These are phyloP conservation scores for Phyllotreta cruciferae DNA, from an alignment of 2,888 invertebrate genomes.

Conservation along the genomic window DNA sequence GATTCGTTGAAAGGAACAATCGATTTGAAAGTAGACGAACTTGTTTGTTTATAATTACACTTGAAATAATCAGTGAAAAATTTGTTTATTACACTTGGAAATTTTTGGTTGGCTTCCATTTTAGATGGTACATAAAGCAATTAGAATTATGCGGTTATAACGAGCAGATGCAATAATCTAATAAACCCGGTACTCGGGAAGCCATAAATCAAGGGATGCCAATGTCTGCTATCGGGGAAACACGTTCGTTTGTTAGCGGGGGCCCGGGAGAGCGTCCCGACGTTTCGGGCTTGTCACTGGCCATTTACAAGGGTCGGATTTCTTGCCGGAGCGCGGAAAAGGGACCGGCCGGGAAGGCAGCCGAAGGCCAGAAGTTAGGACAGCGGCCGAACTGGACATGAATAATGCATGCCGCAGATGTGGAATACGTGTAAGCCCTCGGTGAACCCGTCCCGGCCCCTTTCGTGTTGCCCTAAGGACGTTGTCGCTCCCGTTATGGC, in stretches of 20 bases:
- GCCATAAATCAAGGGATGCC: constrained; percentile 31
- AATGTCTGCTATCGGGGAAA: constrained; percentile 28
- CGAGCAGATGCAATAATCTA: constrained; percentile 17
- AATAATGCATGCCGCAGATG: constrained; percentile 63
- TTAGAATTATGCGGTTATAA: background rate
- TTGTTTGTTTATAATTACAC: too few species aligned
- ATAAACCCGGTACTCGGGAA: constrained; percentile 7
- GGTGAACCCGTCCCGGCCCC: constrained; percentile 40
- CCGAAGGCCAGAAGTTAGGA: constrained; percentile 52
- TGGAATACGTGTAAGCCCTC: constrained; percentile 59
- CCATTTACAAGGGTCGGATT: constrained; percentile 54
- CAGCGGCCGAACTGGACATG: constrained; percentile 61
- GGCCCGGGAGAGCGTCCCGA: constrained; percentile 24
- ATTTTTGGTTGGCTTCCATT: too few species aligned
- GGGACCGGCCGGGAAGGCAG: constrained; percentile 36
- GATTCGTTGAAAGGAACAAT: too few species aligned
- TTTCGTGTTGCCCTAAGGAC: constrained; percentile 44
- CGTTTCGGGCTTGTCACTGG: constrained; percentile 47
- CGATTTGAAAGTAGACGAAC: too few species aligned
- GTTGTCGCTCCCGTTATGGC: constrained; percentile 24
- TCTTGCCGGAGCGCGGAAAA: constrained; percentile 46
- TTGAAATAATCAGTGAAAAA: too few species aligned
- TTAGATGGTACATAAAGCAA: too few species aligned
- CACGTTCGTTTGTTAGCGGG: constrained; percentile 22
- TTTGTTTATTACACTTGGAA: too few species aligned